Evolutionary conservation across 30 jellyfish, hydroid and myxozoan genomes (phyloP).

Genomic region (Cassiopea andromeda): DNA sequence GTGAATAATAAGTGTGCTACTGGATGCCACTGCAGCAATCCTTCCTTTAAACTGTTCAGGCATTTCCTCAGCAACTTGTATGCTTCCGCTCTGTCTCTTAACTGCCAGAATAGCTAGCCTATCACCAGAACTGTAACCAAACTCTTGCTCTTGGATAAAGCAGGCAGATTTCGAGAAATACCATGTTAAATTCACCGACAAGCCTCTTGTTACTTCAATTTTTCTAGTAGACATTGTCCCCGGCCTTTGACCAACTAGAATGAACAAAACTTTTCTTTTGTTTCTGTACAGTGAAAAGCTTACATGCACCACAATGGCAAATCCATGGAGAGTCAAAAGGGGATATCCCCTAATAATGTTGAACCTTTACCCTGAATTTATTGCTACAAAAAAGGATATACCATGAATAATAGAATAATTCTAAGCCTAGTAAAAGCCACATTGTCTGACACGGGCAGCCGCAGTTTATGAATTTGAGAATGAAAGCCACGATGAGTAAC

Average conservation of each 20-base stretch:
- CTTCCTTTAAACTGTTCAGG: conserved; percentile 6
- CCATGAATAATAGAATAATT: too few relatives aligned
- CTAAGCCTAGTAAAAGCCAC: too few relatives aligned
- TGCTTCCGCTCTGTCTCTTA: background rate
- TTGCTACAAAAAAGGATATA: too few relatives aligned
- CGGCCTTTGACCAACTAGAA: background rate
- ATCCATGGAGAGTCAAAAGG: too few relatives aligned
- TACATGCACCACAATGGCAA: too few relatives aligned
- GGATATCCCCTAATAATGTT: too few relatives aligned
- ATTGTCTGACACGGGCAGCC: too few relatives aligned
- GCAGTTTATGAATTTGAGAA: too few relatives aligned
- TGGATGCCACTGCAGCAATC: background rate
- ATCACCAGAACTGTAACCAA: background rate
- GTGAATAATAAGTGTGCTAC: background rate
- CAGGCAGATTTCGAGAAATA: background rate
- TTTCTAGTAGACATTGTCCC: background rate
- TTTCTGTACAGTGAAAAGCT: background rate
- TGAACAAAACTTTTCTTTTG: background rate
- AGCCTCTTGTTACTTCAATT: background rate
- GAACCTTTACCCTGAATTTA: too few relatives aligned
- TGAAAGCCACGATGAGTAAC: too few relatives aligned
- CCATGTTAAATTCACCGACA: background rate
- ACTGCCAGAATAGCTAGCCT: background rate
- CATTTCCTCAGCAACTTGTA: background rate
- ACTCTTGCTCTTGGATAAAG: background rate